phyloP scores from a whole-genome alignment of 2,113 vertebrate genomes.

The Hippolais icterina region DNA sequence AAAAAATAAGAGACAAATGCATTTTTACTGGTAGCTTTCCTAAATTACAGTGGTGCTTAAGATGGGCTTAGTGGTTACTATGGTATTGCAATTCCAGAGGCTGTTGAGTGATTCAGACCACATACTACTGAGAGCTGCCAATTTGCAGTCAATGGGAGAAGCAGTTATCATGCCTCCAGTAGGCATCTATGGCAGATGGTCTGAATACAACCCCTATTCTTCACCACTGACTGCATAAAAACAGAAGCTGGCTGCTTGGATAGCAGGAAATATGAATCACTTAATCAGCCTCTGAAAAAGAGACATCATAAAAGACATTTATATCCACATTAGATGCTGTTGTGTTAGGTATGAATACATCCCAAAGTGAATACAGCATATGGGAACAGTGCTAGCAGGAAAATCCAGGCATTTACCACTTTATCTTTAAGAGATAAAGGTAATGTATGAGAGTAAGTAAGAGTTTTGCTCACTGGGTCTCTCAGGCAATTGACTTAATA shows the following conservation, averaged over 20 bases:
- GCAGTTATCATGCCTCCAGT: conserved; percentile 8
- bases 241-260: conserved; percentile 27
- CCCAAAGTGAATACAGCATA: neutral
- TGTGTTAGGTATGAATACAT: conserved; percentile 37
- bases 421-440: neutral
- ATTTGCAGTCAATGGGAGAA: conserved; percentile 33
- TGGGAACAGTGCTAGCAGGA: neutral
- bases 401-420: neutral
- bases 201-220: conserved; percentile 32
- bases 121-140: neutral
- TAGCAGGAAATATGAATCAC: conserved; percentile 51
- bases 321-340: conserved; percentile 9
- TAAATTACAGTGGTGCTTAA: neutral
- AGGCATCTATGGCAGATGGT: conserved; percentile 41
- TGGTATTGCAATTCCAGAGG: conserved; percentile 5
- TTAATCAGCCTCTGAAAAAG: conserved; percentile 35
- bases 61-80: neutral
- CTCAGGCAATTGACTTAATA: neutral
- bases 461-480: neutral
- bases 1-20: neutral
- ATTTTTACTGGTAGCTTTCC: neutral
- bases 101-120: conserved; percentile 42
- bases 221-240: conserved; percentile 22
- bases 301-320: conserved; percentile 22
- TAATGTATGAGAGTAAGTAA: neutral